Evolutionary conservation across 2,888 invertebrate species (phyloP), one percentile per base, ranked within the genome.

Genomic region (Diloba caeruleocephala): DNA sequence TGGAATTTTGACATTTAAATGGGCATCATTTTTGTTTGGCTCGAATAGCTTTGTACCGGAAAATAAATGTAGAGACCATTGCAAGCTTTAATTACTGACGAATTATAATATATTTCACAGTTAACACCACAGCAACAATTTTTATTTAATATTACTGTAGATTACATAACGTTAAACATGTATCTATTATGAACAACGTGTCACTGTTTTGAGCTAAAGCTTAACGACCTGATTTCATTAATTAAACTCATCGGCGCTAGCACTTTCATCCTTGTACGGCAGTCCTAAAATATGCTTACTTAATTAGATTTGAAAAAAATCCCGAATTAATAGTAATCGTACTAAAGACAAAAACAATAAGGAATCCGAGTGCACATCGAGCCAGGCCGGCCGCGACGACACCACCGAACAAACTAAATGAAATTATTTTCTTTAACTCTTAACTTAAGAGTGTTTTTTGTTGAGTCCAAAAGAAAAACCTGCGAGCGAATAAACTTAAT

Each of bases 401-500:
- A 58, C 15, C 43, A 10, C 13, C 53, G 39, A 39, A 53, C 55
- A 53, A 64, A 72, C 68, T 74, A 74, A 71, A 59, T 62, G 26
- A 54, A 65, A 65, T 71, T 59, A 67, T 76, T 65, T 69, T 66
- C 64, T 69, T 62, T 39, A 70, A 73, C 70, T 74, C 67, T 69
- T 68, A 63, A 67, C 55, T 55, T 67, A n/a, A 29, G 25, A 57
- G 32, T 51, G 46, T 55, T 81, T 81, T 86, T 82, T 79, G 78
- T 78, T 69, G 74, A 79, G 74, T 71, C 75, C 77, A 88, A 87
- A 81, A 84, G 84, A 88, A 89, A 68, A 89, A 89, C 81, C 83
- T 86, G 85, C 79, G 79, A 87, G 84, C 82, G 88, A 90, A 90
- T 90, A 91, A 91, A 92, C 90, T 91, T 92, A 92, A 93, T 92